phyloP scores from a whole-genome alignment of 1,140 invertebrate genomes.

The Patella vulgata region DNA sequence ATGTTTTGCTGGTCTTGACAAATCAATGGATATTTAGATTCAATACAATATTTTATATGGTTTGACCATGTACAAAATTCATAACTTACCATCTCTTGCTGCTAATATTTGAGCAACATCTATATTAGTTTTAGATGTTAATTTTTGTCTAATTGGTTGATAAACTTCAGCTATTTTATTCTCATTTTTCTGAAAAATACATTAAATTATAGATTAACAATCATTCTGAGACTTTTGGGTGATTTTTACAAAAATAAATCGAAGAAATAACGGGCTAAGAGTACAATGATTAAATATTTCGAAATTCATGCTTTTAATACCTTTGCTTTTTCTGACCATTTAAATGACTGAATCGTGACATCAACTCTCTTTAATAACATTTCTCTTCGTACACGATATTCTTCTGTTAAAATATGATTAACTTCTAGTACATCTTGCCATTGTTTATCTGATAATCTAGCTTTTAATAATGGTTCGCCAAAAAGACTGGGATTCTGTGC shows the following conservation, averaged over 20 bases:
- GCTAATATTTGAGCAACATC: slow-evolving; percentile 80
- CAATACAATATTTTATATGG: too few relatives aligned
- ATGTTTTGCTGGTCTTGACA: too few relatives aligned
- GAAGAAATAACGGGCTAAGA: too few relatives aligned
- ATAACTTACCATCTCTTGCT: slow-evolving; percentile 75
- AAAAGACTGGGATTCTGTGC: slow-evolving; percentile 73
- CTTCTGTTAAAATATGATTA: slow-evolving; percentile 79
- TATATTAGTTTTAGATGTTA: slow-evolving; percentile 75
- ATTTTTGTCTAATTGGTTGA: slow-evolving; percentile 73
- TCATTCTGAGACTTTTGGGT: too few relatives aligned
- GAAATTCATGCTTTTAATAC: too few relatives aligned
- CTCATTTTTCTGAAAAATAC: slow-evolving; percentile 71
- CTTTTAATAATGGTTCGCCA: slow-evolving; percentile 82
- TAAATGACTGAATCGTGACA: slow-evolving; percentile 93
- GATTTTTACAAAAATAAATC: too few relatives aligned
- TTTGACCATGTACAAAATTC: too few relatives aligned
- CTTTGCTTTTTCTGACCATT: slow-evolving; percentile 83
- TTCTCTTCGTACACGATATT: slow-evolving; percentile 85
- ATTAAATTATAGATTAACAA: too few relatives aligned
- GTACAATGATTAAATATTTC: too few relatives aligned
- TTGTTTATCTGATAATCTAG: slow-evolving; percentile 79
- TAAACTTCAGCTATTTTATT: slow-evolving; percentile 79
- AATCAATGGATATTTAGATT: too few relatives aligned
- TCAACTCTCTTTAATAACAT: slow-evolving; percentile 91
- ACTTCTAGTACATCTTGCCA: slow-evolving; percentile 80